Conservation (phyloP, 2,888 invertebrate genomes). For the Rapana venosa region DNA sequence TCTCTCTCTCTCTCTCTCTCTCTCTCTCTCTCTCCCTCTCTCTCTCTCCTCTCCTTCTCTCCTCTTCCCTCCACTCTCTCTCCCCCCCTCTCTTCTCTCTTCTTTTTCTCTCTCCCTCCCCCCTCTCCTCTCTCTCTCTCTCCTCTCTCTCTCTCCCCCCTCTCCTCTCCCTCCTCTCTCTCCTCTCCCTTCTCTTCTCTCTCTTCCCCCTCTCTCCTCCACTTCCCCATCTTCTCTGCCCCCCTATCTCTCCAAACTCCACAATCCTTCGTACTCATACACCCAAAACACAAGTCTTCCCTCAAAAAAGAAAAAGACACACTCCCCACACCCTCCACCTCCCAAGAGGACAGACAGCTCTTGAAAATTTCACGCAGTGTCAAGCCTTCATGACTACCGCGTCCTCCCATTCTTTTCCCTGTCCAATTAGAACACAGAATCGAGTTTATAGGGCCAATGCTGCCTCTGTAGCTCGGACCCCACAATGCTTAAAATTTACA, state of each 20-base stretch:
- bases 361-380: too few species aligned
- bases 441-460: not conserved
- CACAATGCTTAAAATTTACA: slow-evolving; percentile 29
- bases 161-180: not conserved
- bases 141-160: not conserved
- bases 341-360: too few species aligned
- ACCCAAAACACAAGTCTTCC: too few species aligned
- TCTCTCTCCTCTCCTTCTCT: not conserved
- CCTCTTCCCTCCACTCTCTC: not conserved
- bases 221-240: not conserved
- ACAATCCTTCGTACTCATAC: too few species aligned
- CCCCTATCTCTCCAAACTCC: not conserved
- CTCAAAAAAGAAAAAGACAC: too few species aligned
- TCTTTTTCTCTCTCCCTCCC: not conserved
- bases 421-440: too few species aligned
- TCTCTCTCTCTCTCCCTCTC: not conserved
- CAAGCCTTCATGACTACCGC: too few species aligned
- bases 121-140: not conserved
- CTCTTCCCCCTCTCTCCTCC: too few species aligned
- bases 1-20: not conserved
- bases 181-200: too few species aligned
- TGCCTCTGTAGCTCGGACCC: not conserved
- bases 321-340: too few species aligned
- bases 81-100: too few species aligned
- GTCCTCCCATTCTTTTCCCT: too few species aligned